Conservation (phyloP, 2,113 vertebrate species). For the Mesocricetus auratus region DNA sequence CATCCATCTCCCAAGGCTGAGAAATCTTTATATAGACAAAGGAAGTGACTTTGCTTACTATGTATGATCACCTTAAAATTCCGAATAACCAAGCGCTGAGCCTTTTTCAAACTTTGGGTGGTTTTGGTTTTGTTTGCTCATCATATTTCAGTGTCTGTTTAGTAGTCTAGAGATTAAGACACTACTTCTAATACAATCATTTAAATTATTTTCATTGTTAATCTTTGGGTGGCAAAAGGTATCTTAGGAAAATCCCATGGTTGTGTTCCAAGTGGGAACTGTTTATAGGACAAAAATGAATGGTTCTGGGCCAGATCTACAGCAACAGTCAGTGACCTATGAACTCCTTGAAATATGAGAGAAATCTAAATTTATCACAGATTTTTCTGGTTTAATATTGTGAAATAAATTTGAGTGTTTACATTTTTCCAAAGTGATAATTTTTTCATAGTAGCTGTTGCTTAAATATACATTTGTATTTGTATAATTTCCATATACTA, state of each 20-base stretch:
- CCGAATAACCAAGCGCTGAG: background rate
- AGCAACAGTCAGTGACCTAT: background rate
- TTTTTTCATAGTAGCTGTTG: conserved; percentile 17
- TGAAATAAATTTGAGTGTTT: background rate
- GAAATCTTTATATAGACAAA: background rate
- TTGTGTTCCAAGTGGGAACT: background rate
- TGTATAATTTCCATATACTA: background rate
- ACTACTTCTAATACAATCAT: background rate
- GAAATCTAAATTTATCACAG: background rate
- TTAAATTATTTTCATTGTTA: background rate
- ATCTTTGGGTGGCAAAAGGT: background rate
- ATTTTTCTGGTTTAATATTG: background rate
- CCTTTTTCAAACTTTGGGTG: background rate
- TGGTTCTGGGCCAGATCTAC: background rate
- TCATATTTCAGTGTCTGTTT: background rate
- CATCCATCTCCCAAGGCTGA: background rate
- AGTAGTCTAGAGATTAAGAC: background rate
- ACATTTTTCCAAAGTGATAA: conserved; percentile 8
- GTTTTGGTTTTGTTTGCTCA: background rate
- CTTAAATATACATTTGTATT: background rate
- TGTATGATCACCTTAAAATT: background rate
- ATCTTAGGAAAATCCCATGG: background rate
- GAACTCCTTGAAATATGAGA: background rate
- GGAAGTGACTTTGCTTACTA: background rate
- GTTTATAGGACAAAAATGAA: background rate